Percentiles rank a stretch among this genome's conserved stretches.
phyloP scores from a whole-genome alignment of 2,113 vertebrate species.

The Pteruthius melanotis region DNA sequence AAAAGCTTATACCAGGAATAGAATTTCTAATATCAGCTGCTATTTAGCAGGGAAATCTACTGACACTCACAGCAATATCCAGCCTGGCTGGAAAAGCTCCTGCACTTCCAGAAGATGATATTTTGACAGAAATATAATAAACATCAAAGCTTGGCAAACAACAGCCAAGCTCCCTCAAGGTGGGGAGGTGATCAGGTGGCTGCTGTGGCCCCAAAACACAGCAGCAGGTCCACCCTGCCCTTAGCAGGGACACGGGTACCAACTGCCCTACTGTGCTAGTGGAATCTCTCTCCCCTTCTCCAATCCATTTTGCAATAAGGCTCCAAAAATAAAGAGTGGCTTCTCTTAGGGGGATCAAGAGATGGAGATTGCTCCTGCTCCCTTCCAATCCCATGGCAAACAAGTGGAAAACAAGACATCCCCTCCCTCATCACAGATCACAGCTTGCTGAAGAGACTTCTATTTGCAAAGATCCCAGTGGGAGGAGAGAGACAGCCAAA shows the following conservation, averaged over 20 bases:
- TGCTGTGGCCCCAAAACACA: background rate
- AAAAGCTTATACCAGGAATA: background rate
- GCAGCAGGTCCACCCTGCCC: background rate
- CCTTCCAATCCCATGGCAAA: background rate
- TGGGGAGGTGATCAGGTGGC: background rate
- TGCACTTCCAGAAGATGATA: background rate
- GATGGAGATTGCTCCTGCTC: background rate
- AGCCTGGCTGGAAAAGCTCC: background rate
- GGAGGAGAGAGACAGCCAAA: background rate
- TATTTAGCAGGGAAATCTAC: background rate
- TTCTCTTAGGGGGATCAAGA: background rate
- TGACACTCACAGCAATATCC: background rate
- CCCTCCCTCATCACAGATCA: background rate
- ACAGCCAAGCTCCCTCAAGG: background rate
- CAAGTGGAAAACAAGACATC: background rate
- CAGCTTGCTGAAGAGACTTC: background rate
- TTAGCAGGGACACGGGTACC: background rate
- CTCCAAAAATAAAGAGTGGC: background rate
- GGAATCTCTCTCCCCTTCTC: background rate
- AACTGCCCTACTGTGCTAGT: background rate
- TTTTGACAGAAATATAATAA: background rate
- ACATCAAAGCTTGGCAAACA: background rate
- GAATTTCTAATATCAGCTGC: background rate
- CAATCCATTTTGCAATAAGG: background rate
- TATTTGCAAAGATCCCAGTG: background rate